These are phyloP conservation scores for Pygmarrhopalites habei DNA, from an alignment of 1,140 invertebrate genomes.

Conservation along the genomic window DNA sequence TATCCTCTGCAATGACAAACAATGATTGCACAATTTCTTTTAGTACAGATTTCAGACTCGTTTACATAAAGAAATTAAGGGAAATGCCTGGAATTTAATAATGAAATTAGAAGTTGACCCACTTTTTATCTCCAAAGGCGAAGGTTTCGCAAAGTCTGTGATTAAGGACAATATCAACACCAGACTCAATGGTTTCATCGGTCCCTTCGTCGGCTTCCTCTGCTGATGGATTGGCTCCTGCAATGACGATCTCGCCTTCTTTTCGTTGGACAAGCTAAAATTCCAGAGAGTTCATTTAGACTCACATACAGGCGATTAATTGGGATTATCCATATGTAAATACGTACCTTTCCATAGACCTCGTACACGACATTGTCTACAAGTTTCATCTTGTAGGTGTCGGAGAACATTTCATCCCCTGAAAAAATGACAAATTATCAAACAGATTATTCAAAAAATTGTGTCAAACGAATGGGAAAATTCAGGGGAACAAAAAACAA, in stretches of 20 bases:
- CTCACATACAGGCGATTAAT: too few relatives aligned
- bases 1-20: conserved; percentile 56
- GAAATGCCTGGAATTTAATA: not conserved
- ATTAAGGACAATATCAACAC: conserved; percentile 89
- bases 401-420: conserved; percentile 97
- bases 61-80: not conserved
- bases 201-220: conserved; percentile 82
- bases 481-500: too few relatives aligned
- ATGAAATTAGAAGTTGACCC: conserved; percentile 1
- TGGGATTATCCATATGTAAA: too few relatives aligned
- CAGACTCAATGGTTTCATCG: conserved; percentile 63
- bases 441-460: too few relatives aligned
- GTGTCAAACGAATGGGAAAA: too few relatives aligned
- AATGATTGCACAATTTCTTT: not conserved
- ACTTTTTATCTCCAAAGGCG: conserved; percentile 76
- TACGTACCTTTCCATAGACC: conserved; percentile 74
- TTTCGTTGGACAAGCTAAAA: conserved; percentile 61
- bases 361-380: conserved; percentile 91
- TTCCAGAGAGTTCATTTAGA: too few relatives aligned
- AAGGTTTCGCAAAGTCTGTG: conserved; percentile 80
- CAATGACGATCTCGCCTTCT: conserved; percentile 70
- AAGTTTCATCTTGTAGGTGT: conserved; percentile 90
- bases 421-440: too few relatives aligned
- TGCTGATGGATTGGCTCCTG: conserved; percentile 84
- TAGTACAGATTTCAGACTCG: not conserved